Evolutionary conservation across 2,888 invertebrate species (phyloP), one percentile per base, ranked within the genome.

Genomic region (Cancer borealis): DNA sequence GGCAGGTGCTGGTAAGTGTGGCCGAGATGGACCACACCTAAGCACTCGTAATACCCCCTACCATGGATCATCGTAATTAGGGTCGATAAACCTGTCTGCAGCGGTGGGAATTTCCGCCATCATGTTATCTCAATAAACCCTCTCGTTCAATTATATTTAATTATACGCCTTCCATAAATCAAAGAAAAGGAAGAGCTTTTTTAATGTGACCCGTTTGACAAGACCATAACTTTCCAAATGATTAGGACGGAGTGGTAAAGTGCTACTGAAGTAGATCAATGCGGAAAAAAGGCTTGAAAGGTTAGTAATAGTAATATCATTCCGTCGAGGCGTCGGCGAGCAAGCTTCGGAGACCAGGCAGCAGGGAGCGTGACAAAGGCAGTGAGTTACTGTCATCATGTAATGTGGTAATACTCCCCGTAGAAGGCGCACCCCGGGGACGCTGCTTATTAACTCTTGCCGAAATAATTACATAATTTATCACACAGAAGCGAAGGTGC

Each of bases 51-150:
- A 84, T 84, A 39, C 84, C 84, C 84, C 10, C 84, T 39, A 39
- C 73, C 84, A 39, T 84, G 84, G 39, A 84, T 84, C 84, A 84
- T 84, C 84, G 84, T 39, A 84, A 84, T 84, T 84, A 84, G 84
- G 84, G 39, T 30, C 39, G 39, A 84, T 84, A 30, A 84, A 84
- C 84, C 84, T 84, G 84, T 84, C 84, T 84, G n/a, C 84, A 12
- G 30, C 6, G 39, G 84, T 84, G 84, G 84, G 84, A 39, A 39
- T 84, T 84, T 84, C 39, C 84, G 84, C 84, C 84, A 84, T 84
- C 84, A 26, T 39, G 30, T 84, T 39, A 84, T 84, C 84, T 84
- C 84, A 30, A 84, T 39, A 39, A 39, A 39, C 84, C 84, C 39
- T 84, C 84, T 84, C 84, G 84, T 39, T 84, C 84, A 84, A 30